phyloP scores from a whole-genome alignment of 2,888 invertebrate species.

The Apamea epomidion region DNA sequence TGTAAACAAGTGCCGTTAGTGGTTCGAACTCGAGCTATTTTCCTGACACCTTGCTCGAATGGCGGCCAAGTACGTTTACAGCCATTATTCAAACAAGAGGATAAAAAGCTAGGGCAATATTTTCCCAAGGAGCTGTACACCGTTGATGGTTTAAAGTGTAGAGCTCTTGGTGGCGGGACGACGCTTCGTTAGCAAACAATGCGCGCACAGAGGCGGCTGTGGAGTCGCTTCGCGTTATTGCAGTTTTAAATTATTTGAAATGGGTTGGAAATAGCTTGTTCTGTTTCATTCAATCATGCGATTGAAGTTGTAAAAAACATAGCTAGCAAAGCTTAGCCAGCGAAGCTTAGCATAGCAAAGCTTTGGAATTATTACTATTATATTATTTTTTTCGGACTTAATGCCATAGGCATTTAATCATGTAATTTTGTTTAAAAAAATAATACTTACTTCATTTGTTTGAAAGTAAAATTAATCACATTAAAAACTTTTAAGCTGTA shows the following conservation, averaged over 20 bases:
- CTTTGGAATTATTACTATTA: no score
- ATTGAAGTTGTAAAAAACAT: background rate
- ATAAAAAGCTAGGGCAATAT: constrained; percentile 90
- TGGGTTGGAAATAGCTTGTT: background rate
- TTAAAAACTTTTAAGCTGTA: background rate
- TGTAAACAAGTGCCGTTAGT: constrained; percentile 89
- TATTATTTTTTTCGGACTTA: no score
- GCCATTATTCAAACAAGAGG: constrained; percentile 90
- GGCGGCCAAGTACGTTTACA: constrained; percentile 88
- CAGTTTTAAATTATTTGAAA: constrained; percentile 26
- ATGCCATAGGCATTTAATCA: no score
- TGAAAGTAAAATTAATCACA: background rate
- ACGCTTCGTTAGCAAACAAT: constrained; percentile 90
- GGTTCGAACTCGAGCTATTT: constrained; percentile 86
- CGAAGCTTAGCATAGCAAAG: background rate
- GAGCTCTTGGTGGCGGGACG: constrained; percentile 85
- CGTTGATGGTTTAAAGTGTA: constrained; percentile 90
- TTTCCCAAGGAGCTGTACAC: constrained; percentile 88
- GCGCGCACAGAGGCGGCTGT: constrained; percentile 64
- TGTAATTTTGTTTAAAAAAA: background rate
- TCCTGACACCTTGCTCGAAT: constrained; percentile 88
- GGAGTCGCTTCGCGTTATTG: constrained; percentile 31
- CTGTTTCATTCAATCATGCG: background rate
- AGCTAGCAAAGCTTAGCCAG: background rate
- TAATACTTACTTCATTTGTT: background rate